Base-by-base conservation (phyloP, 2,797 vertebrate species). In the Gephyroberyx darwinii region DNA sequence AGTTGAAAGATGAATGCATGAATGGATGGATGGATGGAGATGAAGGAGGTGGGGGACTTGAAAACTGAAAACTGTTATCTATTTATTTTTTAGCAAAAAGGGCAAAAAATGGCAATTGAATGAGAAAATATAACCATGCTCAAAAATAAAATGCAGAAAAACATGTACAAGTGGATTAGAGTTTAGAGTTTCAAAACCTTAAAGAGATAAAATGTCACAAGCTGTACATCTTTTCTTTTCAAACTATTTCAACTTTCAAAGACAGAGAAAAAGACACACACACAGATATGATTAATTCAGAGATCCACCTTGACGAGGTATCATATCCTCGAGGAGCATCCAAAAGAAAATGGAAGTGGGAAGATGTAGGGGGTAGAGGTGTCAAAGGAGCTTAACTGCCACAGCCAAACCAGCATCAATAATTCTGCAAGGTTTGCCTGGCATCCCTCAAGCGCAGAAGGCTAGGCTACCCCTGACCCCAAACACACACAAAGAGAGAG, bases 321-420 rank as follows among this genome's bases (percentile, higher is more conserved):
- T 53, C 60, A 14, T 65, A n/a, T 53, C 16, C 55, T 51, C 16
- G 4, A 71, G 62, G 39, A 69, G 65, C n/a, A 59, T 55, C 16
- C 8, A 8, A 71, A 52, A 71, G 8, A 48, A 69, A 78, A 63
- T 39, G 43, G 66, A 33, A 22, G 43, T 39, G 47, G 17, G 51
- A 43, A 60, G 52, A 52, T 60, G 67, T 39, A 47, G 39, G 12
- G 51, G 26, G 47, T 43, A 37, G 10, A 63, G 19, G 35, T 60
- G 71, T 77, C 74, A 68, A 60, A 79, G 63, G 43, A 65, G 8
- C 60, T 77, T 53, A 67, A 39, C 63, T 70, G 59, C 41, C 26
- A 75, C 73, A 78, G 61, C 50, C 12, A 56, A 70, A 80, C 50
- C 62, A 54, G 73, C 80, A 86, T 86, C 54, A 88, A 61, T 85